A percentile compares a stretch with the other conserved stretches of the same genome.
Evolutionary conservation across 2,797 vertebrate species (phyloP).

Genomic region (Sebastes itinus): DNA sequence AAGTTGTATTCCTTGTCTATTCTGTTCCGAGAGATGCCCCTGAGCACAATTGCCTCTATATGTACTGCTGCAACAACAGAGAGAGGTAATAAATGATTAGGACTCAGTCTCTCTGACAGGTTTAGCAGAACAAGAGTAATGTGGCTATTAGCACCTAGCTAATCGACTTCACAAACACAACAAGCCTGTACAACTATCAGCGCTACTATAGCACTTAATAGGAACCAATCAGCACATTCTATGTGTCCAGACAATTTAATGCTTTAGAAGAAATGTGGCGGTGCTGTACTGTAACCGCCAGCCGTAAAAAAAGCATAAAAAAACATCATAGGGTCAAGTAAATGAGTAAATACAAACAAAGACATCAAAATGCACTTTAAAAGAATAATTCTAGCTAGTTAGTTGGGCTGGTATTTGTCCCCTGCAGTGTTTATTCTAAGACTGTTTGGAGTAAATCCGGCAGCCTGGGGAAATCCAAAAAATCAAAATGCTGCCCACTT

Average conservation of each 20-base stretch:
- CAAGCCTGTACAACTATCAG: neutral
- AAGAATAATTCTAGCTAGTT: neutral
- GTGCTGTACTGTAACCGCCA: neutral
- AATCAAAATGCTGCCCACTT: neutral
- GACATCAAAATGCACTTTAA: neutral
- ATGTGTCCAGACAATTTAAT: neutral
- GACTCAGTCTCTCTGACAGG: neutral
- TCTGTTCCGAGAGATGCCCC: constrained; percentile 66
- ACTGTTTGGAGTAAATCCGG: neutral
- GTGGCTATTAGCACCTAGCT: neutral
- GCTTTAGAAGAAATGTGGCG: neutral
- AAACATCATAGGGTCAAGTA: neutral
- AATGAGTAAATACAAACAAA: neutral
- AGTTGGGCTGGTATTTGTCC: neutral
- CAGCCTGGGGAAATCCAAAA: neutral
- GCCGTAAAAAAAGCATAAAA: neutral
- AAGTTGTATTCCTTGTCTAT: constrained; percentile 80
- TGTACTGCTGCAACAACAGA: constrained; percentile 72
- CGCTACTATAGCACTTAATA: neutral
- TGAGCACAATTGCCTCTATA: constrained; percentile 77
- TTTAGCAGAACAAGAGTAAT: neutral
- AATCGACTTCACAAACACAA: neutral
- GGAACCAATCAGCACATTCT: neutral
- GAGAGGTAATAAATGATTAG: neutral
- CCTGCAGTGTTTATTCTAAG: neutral